phyloP scores from a whole-genome alignment of 2,113 vertebrate genomes.

The Alectura lathami region DNA sequence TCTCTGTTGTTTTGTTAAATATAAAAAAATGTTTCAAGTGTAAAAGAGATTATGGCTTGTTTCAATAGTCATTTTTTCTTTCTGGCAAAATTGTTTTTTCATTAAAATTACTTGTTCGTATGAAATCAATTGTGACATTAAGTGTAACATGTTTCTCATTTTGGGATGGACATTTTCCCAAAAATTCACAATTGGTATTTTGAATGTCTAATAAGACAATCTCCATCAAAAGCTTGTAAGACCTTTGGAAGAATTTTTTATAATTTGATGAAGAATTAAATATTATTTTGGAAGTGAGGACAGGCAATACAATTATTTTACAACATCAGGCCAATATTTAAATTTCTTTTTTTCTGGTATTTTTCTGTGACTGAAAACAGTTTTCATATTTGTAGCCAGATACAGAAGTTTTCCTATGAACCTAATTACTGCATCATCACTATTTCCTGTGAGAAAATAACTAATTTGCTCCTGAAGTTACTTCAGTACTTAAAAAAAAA shows the following conservation, averaged over 20 bases:
- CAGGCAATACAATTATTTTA: neutral
- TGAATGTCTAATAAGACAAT: neutral
- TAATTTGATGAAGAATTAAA: neutral
- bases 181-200: neutral
- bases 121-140: neutral
- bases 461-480: neutral
- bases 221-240: neutral
- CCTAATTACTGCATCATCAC: neutral
- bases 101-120: neutral
- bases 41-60: neutral
- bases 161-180: neutral
- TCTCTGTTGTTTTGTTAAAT: slow-evolving; percentile 9
- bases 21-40: neutral
- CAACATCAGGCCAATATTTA: neutral
- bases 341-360: neutral
- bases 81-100: slow-evolving; percentile 1
- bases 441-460: neutral
- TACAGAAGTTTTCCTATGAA: neutral
- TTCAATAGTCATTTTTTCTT: neutral
- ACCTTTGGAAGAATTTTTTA: neutral
- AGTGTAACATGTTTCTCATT: neutral
- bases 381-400: neutral
- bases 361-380: neutral
- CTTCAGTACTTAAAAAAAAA: fast-evolving
- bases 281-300: neutral